Conservation (phyloP, 2,113 vertebrate genomes). For the Leucoraja erinaceus region DNA sequence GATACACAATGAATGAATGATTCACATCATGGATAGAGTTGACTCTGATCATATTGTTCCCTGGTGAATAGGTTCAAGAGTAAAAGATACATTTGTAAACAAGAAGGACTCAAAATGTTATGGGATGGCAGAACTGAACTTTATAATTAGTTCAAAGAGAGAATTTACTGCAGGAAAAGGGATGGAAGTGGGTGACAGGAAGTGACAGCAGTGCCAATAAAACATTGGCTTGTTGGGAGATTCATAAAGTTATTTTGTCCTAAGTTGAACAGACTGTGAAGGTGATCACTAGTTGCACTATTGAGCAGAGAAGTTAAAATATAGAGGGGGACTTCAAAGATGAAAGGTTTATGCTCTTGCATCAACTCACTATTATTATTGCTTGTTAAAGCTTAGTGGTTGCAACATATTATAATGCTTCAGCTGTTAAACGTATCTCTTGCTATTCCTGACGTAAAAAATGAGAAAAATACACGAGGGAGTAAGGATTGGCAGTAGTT, state of each 20-base stretch:
- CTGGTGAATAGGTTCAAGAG: not conserved
- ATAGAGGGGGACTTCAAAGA: not conserved
- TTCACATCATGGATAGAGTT: not conserved
- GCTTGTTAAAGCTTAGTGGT: not conserved
- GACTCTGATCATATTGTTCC: not conserved
- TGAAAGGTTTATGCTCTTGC: not conserved
- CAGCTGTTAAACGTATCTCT: not conserved
- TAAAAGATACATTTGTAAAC: not conserved
- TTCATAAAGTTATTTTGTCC: not conserved
- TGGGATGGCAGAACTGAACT: not conserved
- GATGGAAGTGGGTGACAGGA: not conserved
- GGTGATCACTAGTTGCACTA: not conserved
- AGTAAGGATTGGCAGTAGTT: not conserved
- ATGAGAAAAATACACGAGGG: too few species aligned
- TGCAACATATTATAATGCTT: not conserved
- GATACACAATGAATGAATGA: not conserved
- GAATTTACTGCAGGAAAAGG: not conserved
- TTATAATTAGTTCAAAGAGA: not conserved
- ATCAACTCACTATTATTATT: not conserved
- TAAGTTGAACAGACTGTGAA: not conserved
- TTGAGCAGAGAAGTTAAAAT: not conserved
- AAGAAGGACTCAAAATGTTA: not conserved
- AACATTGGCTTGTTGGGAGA: not conserved
- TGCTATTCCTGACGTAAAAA: not conserved
- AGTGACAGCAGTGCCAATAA: not conserved